phyloP scores from a whole-genome alignment of 2,113 vertebrate genomes.

The Smithornis capensis region DNA sequence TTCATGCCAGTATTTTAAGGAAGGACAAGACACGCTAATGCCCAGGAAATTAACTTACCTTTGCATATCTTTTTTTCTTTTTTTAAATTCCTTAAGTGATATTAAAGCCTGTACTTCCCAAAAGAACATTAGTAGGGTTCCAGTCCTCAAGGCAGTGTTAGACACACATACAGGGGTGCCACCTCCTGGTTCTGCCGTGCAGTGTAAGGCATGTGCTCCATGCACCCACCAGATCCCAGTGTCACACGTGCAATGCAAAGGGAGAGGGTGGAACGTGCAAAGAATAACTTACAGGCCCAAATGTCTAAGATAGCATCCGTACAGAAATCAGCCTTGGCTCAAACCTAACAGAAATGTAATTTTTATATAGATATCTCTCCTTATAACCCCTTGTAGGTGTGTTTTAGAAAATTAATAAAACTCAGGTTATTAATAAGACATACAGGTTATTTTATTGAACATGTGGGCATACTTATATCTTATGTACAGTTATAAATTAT shows the following conservation, averaged over 20 bases:
- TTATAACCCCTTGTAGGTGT: not conserved
- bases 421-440: too few relatives aligned
- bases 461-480: not conserved
- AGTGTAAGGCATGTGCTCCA: rapidly evolving
- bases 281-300: not conserved
- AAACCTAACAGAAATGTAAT: not conserved
- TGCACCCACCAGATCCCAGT: rapidly evolving
- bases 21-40: not conserved
- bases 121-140: not conserved
- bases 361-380: not conserved
- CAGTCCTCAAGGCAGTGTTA: not conserved
- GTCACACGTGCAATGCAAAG: rapidly evolving
- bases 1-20: not conserved
- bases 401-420: not conserved
- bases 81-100: not conserved
- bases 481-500: not conserved
- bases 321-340: not conserved
- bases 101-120: not conserved
- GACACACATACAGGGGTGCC: not conserved
- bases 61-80: not conserved
- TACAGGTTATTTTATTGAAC: not conserved
- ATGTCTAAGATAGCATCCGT: not conserved
- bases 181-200: not conserved
- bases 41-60: not conserved
- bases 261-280: not conserved